Conservation (phyloP, 2,113 vertebrate genomes). For the Thunnus thynnus region DNA sequence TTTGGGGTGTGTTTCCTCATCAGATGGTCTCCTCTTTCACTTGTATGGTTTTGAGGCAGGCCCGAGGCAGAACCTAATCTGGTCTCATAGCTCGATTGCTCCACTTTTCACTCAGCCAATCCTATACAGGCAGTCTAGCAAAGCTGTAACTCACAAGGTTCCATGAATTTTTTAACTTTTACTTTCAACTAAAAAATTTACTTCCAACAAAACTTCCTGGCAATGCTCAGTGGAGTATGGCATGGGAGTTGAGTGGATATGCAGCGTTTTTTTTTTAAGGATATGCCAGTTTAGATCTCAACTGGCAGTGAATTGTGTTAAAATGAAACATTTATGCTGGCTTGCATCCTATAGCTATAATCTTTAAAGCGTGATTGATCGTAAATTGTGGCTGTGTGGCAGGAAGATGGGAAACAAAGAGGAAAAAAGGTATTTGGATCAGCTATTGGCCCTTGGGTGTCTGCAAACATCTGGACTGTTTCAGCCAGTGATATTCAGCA, state of each 20-base stretch:
- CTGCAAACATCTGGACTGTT: slow-evolving; percentile 37
- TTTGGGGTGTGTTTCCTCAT: slow-evolving; percentile 22
- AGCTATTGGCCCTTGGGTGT: slow-evolving; percentile 6
- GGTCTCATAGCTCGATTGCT: slow-evolving; percentile 66
- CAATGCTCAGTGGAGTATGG: slow-evolving; percentile 22
- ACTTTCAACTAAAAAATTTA: slow-evolving; percentile 43
- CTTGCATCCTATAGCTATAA: slow-evolving; percentile 42
- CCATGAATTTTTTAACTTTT: slow-evolving; percentile 55
- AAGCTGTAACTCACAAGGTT: slow-evolving; percentile 52
- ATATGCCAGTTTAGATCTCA: slow-evolving; percentile 49
- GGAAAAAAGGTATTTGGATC: slow-evolving; percentile 17
- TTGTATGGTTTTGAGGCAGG: slow-evolving; percentile 54
- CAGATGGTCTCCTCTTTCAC: slow-evolving; percentile 62
- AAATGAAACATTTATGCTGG: slow-evolving; percentile 43
- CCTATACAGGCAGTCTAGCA: slow-evolving; percentile 23
- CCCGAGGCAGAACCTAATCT: slow-evolving; percentile 71
- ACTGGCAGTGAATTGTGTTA: slow-evolving; percentile 46
- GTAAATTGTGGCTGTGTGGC: slow-evolving; percentile 23
- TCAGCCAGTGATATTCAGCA: neutral
- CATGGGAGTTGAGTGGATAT: slow-evolving; percentile 30
- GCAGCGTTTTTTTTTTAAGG: slow-evolving; percentile 22
- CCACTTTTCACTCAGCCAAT: slow-evolving; percentile 70
- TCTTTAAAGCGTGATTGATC: slow-evolving; percentile 53
- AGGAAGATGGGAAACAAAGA: slow-evolving; percentile 27
- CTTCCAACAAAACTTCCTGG: slow-evolving; percentile 45